These are phyloP conservation scores for Carcinoscorpius rotundicauda DNA, from an alignment of 1,140 invertebrate species.

Conservation along the genomic window DNA sequence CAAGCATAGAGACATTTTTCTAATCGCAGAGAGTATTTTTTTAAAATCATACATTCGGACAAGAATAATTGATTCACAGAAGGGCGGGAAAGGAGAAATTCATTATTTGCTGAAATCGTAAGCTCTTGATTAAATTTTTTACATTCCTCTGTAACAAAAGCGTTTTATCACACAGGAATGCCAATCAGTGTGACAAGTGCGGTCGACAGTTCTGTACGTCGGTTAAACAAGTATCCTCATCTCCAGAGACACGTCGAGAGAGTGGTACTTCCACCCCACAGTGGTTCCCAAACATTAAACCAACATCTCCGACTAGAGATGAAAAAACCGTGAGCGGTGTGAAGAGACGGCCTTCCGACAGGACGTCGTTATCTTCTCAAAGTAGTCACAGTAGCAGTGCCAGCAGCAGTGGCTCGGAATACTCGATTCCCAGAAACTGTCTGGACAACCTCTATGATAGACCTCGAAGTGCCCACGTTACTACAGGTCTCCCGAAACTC, in stretches of 20 bases:
- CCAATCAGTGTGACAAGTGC: constrained; percentile 18
- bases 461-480: constrained; percentile 14
- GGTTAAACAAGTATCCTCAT: constrained; percentile 8
- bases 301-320: not conserved
- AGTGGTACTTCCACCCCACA: constrained; percentile 41
- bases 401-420: constrained; percentile 39
- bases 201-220: constrained; percentile 11
- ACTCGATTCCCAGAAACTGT: constrained; percentile 35
- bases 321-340: not conserved
- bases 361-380: constrained; percentile 16
- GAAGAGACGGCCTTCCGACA: constrained; percentile 11
- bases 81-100: too few species aligned
- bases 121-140: too few species aligned
- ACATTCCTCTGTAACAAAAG: too few species aligned
- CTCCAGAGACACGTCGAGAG: constrained; percentile 4
- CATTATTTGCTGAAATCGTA: too few species aligned
- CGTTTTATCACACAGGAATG: constrained; percentile 5
- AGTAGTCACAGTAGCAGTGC: constrained; percentile 28
- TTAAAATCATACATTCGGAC: too few species aligned
- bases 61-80: too few species aligned
- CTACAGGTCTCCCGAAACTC: too few species aligned
- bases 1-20: too few species aligned
- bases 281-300: constrained; percentile 45
- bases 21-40: too few species aligned
- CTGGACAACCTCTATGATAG: constrained; percentile 27